A percentile compares a stretch with the other conserved stretches of the same genome.
Conservation (phyloP, 2,113 vertebrate species). For the Trachemys scripta region DNA sequence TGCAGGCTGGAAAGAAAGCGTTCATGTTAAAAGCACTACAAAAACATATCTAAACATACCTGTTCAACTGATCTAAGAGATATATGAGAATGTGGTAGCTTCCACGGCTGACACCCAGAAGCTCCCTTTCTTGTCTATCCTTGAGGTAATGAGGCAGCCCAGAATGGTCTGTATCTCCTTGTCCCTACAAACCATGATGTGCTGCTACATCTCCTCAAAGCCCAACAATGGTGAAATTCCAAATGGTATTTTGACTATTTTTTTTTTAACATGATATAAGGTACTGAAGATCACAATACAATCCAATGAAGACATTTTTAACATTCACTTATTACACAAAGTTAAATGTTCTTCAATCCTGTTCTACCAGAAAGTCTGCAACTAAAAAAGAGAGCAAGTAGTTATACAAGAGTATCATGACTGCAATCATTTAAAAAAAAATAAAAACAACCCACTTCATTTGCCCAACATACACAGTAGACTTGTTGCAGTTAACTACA, state of each 20-base stretch:
- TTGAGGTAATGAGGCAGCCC: conserved; percentile 84
- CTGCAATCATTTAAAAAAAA: background rate
- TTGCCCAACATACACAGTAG: background rate
- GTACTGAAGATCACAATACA: conserved; percentile 51
- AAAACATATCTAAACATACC: conserved; percentile 51
- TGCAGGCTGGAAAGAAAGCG: conserved; percentile 16
- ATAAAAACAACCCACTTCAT: background rate
- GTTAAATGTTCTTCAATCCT: background rate
- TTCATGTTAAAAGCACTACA: background rate
- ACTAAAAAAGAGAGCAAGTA: conserved; percentile 52
- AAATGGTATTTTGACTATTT: conserved; percentile 63
- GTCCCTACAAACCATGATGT: conserved; percentile 87
- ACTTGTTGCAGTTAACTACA: background rate
- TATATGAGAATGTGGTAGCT: conserved; percentile 55
- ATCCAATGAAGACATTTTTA: conserved; percentile 17
- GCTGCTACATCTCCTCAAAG: conserved; percentile 84
- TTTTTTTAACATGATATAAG: conserved; percentile 17
- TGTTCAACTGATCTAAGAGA: conserved; percentile 47
- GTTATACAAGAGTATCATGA: conserved; percentile 24
- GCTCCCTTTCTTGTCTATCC: conserved; percentile 66
- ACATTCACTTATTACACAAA: conserved; percentile 48
- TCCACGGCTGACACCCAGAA: conserved; percentile 64
- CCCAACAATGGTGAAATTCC: conserved; percentile 65
- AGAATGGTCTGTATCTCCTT: conserved; percentile 87
- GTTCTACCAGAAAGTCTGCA: conserved; percentile 41